Conservation (phyloP, 2,113 vertebrate species). For the Ameiurus melas region DNA sequence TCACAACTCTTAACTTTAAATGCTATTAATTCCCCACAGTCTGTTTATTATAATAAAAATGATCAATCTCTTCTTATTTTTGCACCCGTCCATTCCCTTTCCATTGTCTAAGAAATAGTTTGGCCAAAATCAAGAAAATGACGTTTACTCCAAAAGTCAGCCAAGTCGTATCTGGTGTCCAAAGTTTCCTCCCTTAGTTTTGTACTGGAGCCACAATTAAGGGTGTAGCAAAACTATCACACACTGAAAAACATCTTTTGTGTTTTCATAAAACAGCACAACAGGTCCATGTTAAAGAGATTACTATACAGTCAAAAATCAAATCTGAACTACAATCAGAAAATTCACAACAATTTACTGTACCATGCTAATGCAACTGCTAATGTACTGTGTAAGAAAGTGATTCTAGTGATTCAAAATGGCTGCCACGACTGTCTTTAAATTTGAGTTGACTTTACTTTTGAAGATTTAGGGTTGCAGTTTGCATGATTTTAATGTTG, state of each 20-base stretch:
- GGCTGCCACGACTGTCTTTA: not conserved
- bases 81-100: not conserved
- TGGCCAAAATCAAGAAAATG: conserved; percentile 6
- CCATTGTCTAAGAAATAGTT: not conserved
- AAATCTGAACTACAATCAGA: not conserved
- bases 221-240: not conserved
- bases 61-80: not conserved
- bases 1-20: not conserved
- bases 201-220: not conserved
- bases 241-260: not conserved
- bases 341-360: not conserved
- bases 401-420: not conserved
- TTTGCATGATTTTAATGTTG: not conserved
- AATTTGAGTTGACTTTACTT: not conserved
- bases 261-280: not conserved
- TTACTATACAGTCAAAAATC: not conserved
- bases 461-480: not conserved
- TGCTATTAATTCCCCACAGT: not conserved
- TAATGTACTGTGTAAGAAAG: not conserved
- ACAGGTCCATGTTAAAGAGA: not conserved
- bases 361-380: not conserved
- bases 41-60: not conserved
- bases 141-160: not conserved
- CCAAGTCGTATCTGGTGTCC: not conserved
- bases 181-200: not conserved